phyloP scores from a whole-genome alignment of 2,888 invertebrate species.

The Idaea straminata region DNA sequence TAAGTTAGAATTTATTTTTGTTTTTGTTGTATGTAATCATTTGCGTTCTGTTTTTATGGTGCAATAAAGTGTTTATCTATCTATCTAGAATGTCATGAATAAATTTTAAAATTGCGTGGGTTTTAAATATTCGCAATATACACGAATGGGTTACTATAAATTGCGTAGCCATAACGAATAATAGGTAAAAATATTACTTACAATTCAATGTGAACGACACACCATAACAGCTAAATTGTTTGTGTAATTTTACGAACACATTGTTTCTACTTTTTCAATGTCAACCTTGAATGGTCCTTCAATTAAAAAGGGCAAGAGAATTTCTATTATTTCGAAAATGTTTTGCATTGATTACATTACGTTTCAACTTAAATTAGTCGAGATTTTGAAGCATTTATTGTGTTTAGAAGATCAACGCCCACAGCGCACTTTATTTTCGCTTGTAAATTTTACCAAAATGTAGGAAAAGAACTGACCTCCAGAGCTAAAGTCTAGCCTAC shows the following conservation, averaged over 20 bases:
- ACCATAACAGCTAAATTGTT: not conserved
- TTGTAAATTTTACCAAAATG: too few relatives aligned
- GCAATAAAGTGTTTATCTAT: too few relatives aligned
- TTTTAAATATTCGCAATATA: not conserved
- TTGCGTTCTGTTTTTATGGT: too few relatives aligned
- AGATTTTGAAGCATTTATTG: not conserved
- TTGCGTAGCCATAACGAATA: not conserved
- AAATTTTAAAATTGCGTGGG: not conserved
- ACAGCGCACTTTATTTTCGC: not conserved
- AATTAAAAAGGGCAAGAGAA: not conserved
- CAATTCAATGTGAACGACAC: not conserved
- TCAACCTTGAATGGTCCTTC: not conserved
- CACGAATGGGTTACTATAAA: not conserved
- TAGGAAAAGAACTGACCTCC: too few relatives aligned
- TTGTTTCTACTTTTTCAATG: not conserved
- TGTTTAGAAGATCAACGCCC: not conserved
- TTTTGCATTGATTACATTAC: not conserved
- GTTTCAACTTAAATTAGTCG: not conserved
- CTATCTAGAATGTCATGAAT: not conserved
- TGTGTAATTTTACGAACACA: not conserved
- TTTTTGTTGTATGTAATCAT: too few relatives aligned
- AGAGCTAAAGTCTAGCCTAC: too few relatives aligned
- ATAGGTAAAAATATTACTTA: not conserved
- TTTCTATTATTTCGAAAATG: not conserved
- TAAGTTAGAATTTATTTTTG: too few relatives aligned